These are phyloP conservation scores for Pseudanteris insignis DNA, from an alignment of 2,888 invertebrate genomes.

Conservation along the genomic window DNA sequence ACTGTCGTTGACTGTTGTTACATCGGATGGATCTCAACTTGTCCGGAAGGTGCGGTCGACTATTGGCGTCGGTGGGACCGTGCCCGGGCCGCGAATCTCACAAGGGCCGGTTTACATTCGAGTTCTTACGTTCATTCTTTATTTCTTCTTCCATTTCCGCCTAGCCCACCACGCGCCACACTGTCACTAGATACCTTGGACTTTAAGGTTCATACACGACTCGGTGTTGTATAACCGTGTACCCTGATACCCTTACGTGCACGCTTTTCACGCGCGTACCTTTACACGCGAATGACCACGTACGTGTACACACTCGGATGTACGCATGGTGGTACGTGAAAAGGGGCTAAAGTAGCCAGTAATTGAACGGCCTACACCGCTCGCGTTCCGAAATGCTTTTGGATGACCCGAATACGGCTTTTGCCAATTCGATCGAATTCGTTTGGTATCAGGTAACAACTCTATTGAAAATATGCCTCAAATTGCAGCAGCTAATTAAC, in stretches of 20 bases:
- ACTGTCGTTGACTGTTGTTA: constrained; percentile 17
- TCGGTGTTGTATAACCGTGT: constrained; percentile 54
- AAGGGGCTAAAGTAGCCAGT: constrained; percentile 26
- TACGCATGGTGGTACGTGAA: constrained; percentile 26
- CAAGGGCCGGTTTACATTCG: constrained; percentile 66
- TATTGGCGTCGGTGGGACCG: constrained; percentile 64
- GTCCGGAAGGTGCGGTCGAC: constrained; percentile 66
- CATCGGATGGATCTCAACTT: constrained; percentile 53
- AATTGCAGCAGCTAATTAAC: no score
- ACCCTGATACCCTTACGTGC: constrained; percentile 18
- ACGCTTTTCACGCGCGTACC: constrained; percentile 22
- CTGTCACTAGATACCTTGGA: constrained; percentile 58
- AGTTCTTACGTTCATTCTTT: constrained; percentile 54
- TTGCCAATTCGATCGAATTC: no score
- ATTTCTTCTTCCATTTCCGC: constrained; percentile 47
- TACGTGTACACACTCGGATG: constrained; percentile 9
- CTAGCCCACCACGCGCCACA: constrained; percentile 31
- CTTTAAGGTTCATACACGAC: constrained; percentile 49
- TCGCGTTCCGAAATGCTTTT: constrained; percentile 12
- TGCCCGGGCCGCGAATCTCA: constrained; percentile 63
- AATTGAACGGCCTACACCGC: constrained; percentile 27
- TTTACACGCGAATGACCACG: background rate
- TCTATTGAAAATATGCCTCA: no score
- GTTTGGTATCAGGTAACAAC: no score
- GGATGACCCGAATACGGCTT: no score